Evolutionary conservation across 2,113 vertebrate genomes (phyloP).

Genomic region (Carassius carassius): DNA sequence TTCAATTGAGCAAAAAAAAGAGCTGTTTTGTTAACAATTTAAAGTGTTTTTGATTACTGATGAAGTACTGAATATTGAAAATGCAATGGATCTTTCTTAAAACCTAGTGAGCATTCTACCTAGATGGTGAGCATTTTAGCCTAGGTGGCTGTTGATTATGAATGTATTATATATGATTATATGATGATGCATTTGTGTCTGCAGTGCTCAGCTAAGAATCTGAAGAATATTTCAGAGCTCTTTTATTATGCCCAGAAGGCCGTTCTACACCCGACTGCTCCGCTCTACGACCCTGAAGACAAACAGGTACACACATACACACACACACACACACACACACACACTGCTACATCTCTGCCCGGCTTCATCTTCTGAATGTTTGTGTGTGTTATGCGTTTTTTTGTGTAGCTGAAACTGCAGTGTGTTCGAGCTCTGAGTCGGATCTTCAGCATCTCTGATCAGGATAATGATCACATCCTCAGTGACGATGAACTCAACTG

Average conservation of each 20-base stretch:
- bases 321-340: no score
- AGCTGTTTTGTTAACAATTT: no score
- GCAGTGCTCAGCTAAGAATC: conserved; percentile 94
- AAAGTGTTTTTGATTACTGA: no score
- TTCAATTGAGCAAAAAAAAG: no score
- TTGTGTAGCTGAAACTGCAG: conserved; percentile 82
- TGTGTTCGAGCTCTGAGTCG: conserved; percentile 87
- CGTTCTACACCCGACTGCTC: conserved; percentile 93
- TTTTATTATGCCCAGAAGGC: conserved; percentile 99
- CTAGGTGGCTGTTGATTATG: background rate
- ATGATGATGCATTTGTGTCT: conserved; percentile 9
- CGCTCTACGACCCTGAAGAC: conserved; percentile 91
- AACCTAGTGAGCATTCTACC: background rate
- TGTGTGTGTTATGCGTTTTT: background rate
- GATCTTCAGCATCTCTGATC: conserved; percentile 93
- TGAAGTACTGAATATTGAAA: no score
- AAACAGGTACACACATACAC: conserved; percentile 81
- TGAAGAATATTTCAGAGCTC: conserved; percentile 96
- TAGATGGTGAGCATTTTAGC: background rate
- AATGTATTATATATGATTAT: background rate
- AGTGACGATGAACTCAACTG: conserved; percentile 91
- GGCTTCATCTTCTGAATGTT: background rate
- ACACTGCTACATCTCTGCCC: background rate
- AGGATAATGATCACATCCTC: conserved; percentile 90
- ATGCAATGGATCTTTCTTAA: background rate